Conservation (phyloP, 2,113 vertebrate species). For the Colistium nudipinnis region DNA sequence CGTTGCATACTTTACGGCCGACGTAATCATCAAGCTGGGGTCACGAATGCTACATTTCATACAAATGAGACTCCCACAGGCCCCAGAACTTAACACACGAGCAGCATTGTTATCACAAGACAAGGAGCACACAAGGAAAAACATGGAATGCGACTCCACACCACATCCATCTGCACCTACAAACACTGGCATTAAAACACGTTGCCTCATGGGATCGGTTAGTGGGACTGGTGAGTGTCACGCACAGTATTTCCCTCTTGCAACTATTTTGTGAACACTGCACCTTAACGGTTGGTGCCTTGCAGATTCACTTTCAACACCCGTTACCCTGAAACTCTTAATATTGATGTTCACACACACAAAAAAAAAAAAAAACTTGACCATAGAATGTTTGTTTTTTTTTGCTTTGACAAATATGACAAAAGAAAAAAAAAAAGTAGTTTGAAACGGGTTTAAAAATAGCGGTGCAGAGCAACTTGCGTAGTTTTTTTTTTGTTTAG, state of each 20-base stretch:
- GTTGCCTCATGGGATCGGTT: neutral
- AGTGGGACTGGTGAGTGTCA: neutral
- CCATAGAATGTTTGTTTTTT: no score
- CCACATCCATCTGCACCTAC: neutral
- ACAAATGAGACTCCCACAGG: no score
- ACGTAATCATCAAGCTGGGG: neutral
- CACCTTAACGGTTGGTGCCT: constrained; percentile 42
- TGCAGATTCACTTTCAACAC: constrained; percentile 28
- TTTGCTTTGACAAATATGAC: neutral
- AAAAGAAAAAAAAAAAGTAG: neutral
- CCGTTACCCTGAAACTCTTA: neutral
- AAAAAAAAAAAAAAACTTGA: no score
- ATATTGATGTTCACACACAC: neutral
- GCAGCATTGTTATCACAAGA: no score
- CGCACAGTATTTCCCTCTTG: neutral
- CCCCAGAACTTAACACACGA: no score
- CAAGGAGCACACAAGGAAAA: neutral
- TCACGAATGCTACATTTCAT: constrained; percentile 35
- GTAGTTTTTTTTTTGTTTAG: no score
- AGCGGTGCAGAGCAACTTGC: neutral
- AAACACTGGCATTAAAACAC: neutral
- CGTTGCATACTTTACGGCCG: constrained; percentile 12
- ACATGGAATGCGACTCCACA: neutral
- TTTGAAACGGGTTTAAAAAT: neutral
- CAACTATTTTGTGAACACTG: neutral